Evolutionary conservation across 2,888 invertebrate genomes (phyloP).

Genomic region (Iselma pallidipennis): DNA sequence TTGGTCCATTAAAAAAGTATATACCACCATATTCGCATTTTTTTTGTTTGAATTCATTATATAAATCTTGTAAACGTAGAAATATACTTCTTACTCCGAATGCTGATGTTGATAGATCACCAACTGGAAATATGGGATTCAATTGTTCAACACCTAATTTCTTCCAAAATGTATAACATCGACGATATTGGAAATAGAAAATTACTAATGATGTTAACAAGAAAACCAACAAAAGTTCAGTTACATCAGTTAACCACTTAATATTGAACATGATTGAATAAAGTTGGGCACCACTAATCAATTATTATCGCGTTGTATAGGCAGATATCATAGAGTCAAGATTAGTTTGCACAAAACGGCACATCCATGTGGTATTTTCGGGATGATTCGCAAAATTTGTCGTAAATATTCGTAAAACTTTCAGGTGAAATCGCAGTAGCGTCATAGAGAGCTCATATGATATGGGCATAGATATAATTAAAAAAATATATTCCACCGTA

Average conservation of each 20-base stretch:
- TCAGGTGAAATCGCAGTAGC: too few species aligned
- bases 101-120: conserved; percentile 9
- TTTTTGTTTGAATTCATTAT: conserved; percentile 12
- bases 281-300: too few species aligned
- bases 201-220: background rate
- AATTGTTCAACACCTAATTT: conserved; percentile 10
- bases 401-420: too few species aligned
- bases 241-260: background rate
- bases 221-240: conserved; percentile 2
- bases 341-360: too few species aligned
- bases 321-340: too few species aligned
- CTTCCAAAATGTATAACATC: conserved; percentile 15
- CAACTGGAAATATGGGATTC: conserved; percentile 13
- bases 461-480: too few species aligned
- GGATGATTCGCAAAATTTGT: conserved; percentile 32
- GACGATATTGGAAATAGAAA: conserved; percentile 6
- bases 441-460: too few species aligned
- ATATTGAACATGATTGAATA: background rate
- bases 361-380: too few species aligned
- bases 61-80: conserved; percentile 3
- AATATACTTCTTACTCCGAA: conserved; percentile 13
- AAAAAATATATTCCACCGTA: too few species aligned
- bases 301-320: too few species aligned
- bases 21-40: conserved; percentile 13
- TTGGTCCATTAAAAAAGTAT: conserved; percentile 21